phyloP scores from a whole-genome alignment of 2,888 invertebrate species.

The Glaucopsyche alexis region DNA sequence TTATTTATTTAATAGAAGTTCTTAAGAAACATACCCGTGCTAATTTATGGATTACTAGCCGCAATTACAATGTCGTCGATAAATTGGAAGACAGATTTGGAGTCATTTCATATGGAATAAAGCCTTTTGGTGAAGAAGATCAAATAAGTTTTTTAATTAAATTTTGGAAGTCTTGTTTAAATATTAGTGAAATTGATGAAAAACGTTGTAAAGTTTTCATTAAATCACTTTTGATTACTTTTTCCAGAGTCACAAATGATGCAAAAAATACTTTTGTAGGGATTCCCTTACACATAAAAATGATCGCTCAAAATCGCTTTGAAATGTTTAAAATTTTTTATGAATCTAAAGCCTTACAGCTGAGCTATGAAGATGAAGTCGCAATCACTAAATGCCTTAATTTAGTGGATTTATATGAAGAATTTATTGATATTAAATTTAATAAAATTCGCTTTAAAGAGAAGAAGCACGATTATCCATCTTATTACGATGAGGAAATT shows the following conservation, averaged over 20 bases:
- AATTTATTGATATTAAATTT: slow-evolving; percentile 20
- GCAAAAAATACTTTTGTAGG: slow-evolving; percentile 23
- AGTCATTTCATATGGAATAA: not conserved
- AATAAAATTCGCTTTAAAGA: slow-evolving; percentile 8
- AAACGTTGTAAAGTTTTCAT: not conserved
- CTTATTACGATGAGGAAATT: slow-evolving; percentile 4
- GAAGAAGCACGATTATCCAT: not conserved
- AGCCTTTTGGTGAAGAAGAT: not conserved
- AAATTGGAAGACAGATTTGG: slow-evolving; percentile 13
- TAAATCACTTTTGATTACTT: not conserved
- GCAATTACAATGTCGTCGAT: slow-evolving; percentile 2
- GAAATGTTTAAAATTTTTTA: slow-evolving; percentile 18
- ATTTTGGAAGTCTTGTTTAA: not conserved
- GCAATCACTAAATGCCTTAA: not conserved
- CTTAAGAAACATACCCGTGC: not conserved
- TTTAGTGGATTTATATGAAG: slow-evolving; percentile 3
- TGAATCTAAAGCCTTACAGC: slow-evolving; percentile 13
- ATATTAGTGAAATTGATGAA: not conserved
- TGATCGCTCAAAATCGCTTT: slow-evolving; percentile 27
- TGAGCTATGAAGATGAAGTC: not conserved
- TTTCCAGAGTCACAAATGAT: slow-evolving; percentile 19
- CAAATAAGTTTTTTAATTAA: not conserved
- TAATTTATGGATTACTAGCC: slow-evolving; percentile 12
- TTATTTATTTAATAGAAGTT: slow-evolving; percentile 6
- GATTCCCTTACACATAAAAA: slow-evolving; percentile 26